Base-by-base conservation (phyloP, 2,888 invertebrate species). In the Glaucopsyche alexis region DNA sequence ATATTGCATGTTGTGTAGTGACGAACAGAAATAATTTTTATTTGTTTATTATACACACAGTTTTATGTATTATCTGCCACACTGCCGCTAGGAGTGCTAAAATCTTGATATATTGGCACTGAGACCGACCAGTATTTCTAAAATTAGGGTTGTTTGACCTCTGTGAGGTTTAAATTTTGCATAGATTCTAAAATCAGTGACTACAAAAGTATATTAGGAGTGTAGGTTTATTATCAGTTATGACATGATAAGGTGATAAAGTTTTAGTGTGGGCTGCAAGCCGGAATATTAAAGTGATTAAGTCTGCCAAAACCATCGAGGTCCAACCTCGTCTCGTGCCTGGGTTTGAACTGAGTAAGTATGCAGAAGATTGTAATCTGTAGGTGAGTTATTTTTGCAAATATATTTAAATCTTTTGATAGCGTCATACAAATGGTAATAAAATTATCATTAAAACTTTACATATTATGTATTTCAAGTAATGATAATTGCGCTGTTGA, bases 1-100 rank as follows among this genome's bases (percentile, higher is more conserved):
- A 80, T 90, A 88, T 89, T 91, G 91, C 91, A 91, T 92, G 92
- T 86, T 87, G 87, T 89, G 87, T 89, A 89, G 87, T 88, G 80
- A 84, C 81, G 80, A 83, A 79, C 86, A 81, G 81, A 87, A 89
- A 88, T 88, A 85, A 79, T 87, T 90, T 87, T 88, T 89, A 90
- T 92, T 89, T 92, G 91, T 92, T 91, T 92, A 88, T 89, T 82
- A 88, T 89, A 84, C 83, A 83, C 83, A 83, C 79, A 81, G 79
- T 82, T 86, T 88, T 87, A 88, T 86, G 82, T 87, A 83, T 89
- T 60, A 85, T 85, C 83, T 84, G 80, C 80, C 82, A 80, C 81
- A 82, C 84, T 84, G 83, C 85, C 81, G 78, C 77, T 81, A 81
- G 47, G 45, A 69, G 19, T 47, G 69, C 69, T 69, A 19, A 19